Conservation (phyloP, 1,140 invertebrate genomes). For the Drosophila hydei region DNA sequence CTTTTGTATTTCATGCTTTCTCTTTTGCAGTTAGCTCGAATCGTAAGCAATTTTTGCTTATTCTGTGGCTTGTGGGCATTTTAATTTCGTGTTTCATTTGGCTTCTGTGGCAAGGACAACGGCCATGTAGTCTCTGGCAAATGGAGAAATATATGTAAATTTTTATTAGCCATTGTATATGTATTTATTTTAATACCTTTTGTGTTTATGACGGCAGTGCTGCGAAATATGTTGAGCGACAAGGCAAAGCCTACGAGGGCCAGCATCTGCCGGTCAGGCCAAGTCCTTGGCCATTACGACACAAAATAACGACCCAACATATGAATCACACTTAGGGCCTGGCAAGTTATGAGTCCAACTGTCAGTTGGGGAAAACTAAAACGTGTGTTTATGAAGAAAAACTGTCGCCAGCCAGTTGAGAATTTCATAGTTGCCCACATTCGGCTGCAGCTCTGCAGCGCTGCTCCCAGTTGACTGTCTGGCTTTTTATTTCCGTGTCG, state of each 20-base stretch:
- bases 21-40: slow-evolving; percentile 26
- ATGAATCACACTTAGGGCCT: slow-evolving; percentile 59
- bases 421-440: not conserved
- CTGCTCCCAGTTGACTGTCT: not conserved
- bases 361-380: slow-evolving; percentile 35
- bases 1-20: not conserved
- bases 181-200: slow-evolving; percentile 39
- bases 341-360: slow-evolving; percentile 48
- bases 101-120: not conserved
- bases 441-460: not conserved
- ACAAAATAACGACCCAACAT: slow-evolving; percentile 47
- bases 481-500: slow-evolving; percentile 37
- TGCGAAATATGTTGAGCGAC: not conserved
- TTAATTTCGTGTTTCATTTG: slow-evolving; percentile 11
- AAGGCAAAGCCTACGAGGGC: slow-evolving; percentile 12
- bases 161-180: slow-evolving; percentile 25
- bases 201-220: slow-evolving; percentile 8
- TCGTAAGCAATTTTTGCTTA: slow-evolving; percentile 30
- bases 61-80: slow-evolving; percentile 29
- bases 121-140: not conserved
- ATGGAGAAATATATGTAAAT: slow-evolving; percentile 26
- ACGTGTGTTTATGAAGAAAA: slow-evolving; percentile 61
- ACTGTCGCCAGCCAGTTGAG: slow-evolving; percentile 16
- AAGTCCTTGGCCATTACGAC: slow-evolving; percentile 28
- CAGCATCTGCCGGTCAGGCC: slow-evolving; percentile 8